These are phyloP conservation scores for Latrodectus geometricus DNA, from an alignment of 1,140 invertebrate species.

Conservation along the genomic window DNA sequence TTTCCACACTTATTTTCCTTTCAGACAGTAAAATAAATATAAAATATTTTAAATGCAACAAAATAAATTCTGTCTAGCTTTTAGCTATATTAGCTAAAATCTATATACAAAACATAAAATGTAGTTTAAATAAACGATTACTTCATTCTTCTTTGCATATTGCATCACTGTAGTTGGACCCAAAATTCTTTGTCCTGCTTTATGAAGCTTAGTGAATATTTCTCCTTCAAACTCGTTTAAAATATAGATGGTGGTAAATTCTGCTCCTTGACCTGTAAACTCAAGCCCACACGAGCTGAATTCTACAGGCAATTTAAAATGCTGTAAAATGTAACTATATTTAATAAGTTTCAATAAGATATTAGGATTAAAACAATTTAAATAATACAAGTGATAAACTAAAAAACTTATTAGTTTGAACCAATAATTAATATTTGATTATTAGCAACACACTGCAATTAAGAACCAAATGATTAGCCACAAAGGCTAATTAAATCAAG, in stretches of 20 bases:
- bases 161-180: slow-evolving; percentile 68
- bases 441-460: background rate
- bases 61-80: no score
- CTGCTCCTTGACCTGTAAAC: slow-evolving; percentile 58
- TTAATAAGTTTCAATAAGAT: slow-evolving; percentile 64
- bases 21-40: no score
- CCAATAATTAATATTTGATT: background rate
- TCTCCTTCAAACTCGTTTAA: slow-evolving; percentile 78
- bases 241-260: slow-evolving; percentile 78
- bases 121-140: slow-evolving; percentile 50
- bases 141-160: slow-evolving; percentile 66
- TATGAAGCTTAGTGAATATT: slow-evolving; percentile 76
- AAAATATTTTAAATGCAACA: no score
- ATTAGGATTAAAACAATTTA: background rate
- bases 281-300: slow-evolving; percentile 40
- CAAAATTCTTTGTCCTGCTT: slow-evolving; percentile 72
- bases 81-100: no score
- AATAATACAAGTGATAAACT: background rate
- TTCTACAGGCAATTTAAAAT: slow-evolving; percentile 30
- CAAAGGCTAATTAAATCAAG: slow-evolving; percentile 70
- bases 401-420: background rate
- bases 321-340: no score
- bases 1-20: no score
- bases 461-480: no score
- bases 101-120: no score